Evolutionary conservation across 2,797 vertebrate genomes (phyloP).

Genomic region (Synanceia verrucosa): DNA sequence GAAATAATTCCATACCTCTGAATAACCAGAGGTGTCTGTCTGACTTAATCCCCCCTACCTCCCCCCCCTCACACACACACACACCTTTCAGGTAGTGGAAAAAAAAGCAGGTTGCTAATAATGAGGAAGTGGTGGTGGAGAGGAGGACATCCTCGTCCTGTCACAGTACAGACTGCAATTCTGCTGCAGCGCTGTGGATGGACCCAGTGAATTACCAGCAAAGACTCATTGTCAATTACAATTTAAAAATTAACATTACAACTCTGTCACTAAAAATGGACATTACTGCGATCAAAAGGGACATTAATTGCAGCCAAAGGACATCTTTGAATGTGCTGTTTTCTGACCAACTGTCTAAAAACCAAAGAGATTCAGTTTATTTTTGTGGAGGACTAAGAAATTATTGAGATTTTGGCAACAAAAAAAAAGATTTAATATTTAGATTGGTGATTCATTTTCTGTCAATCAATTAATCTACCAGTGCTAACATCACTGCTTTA

Average conservation of each 20-base stretch:
- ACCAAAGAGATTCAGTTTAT: neutral
- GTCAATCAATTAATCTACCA: neutral
- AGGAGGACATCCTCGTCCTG: neutral
- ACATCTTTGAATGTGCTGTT: neutral
- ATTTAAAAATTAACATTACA: neutral
- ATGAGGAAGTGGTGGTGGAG: conserved; percentile 21
- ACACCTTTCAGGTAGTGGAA: conserved; percentile 56
- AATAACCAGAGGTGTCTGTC: conserved; percentile 78
- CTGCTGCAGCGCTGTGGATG: neutral
- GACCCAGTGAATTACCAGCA: neutral
- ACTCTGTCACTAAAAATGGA: neutral
- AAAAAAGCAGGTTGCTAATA: conserved; percentile 63
- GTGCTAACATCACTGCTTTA: neutral
- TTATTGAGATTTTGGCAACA: neutral
- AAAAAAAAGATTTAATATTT: neutral
- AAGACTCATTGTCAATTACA: neutral
- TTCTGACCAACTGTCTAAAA: neutral
- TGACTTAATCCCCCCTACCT: conserved; percentile 64
- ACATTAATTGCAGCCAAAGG: neutral
- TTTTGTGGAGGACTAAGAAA: neutral
- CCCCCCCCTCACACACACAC: conserved; percentile 11
- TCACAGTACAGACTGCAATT: conserved; percentile 2
- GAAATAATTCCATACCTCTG: conserved; percentile 81
- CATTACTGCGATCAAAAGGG: neutral
- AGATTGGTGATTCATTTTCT: neutral